phyloP scores from a whole-genome alignment of 2,797 vertebrate genomes.

The Pangasius djambal region DNA sequence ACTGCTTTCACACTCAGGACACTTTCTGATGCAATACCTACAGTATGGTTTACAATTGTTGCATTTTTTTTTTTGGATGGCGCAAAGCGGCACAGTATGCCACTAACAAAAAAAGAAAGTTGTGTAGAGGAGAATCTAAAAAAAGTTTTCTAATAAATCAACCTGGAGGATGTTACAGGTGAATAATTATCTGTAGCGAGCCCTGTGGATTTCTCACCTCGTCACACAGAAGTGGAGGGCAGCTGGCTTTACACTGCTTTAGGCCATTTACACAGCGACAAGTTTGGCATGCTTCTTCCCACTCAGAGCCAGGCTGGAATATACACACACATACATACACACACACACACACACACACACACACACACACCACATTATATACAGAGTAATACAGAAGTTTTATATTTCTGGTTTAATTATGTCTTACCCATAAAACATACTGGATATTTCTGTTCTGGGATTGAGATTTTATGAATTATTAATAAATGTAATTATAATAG shows the following conservation, averaged over 20 bases:
- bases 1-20: background rate
- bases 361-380: conserved; percentile 10
- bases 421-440: conserved; percentile 7
- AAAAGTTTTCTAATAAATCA: conserved; percentile 9
- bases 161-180: background rate
- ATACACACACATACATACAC: conserved; percentile 55
- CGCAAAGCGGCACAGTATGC: background rate
- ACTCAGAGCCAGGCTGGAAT: conserved; percentile 77
- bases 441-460: background rate
- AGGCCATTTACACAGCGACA: conserved; percentile 81
- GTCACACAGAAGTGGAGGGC: conserved; percentile 75
- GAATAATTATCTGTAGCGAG: conserved; percentile 4
- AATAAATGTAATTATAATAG: conserved; percentile 62
- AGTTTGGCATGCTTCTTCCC: conserved; percentile 79
- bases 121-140: background rate
- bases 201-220: conserved; percentile 75
- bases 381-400: background rate
- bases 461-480: conserved; percentile 65
- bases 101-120: conserved; percentile 12
- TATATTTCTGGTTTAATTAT: conserved; percentile 9
- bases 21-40: conserved; percentile 43
- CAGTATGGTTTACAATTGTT: conserved; percentile 18
- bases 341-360: conserved; percentile 38
- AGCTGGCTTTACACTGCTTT: conserved; percentile 74
- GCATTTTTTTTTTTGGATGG: background rate